Base-by-base conservation (phyloP, 2,888 invertebrate species). In the Lysandra coridon region DNA sequence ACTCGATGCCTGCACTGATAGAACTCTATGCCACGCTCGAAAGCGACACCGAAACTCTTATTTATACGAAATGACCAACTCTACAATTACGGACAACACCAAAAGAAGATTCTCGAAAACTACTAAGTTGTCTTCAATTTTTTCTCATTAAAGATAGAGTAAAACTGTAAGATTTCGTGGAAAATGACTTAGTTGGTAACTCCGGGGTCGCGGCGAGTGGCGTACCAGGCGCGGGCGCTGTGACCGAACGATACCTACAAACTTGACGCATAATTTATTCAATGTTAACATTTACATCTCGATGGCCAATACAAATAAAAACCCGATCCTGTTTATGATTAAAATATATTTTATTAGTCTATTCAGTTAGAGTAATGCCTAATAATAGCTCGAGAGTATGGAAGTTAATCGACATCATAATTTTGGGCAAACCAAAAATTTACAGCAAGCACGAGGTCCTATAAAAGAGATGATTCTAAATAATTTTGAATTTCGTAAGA, bases 181-280 rank as follows among this genome's bases (percentile, higher is more conserved):
- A 69, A 69, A 69, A 69, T 33, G 5, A 14, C 14, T 14, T 1
- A 33, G 33, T 33, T 33, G 33, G 37, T 69, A 69, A 69, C 33
- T 5, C 69, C 10, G 1, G 33, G 10, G 17, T 30, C 69, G 33
- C 37, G 12, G 14, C 33, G 69, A 69, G 33, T 14, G 69, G 69
- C 69, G 69, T 64, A 30, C 69, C 69, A 69, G 33, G 69, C 33
- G 33, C 69, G 69, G 33, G 33, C 23, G 33, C 12, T 69, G 69
- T 33, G 69, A 14, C 33, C 69, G 33, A 12, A 69, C 30, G 14
- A 69, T 69, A 69, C 33, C 69, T 69, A 69, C 69, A 69, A 37
- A 33, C 64, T 30, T 17, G n/a, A 44, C 74, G 74, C 44, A 74
- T 74, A 74, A 74, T 74, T 74, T 44, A 74, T 74, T 74, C 44